Base-by-base conservation (phyloP, 2,113 vertebrate genomes). In the Tetraodon nigroviridis region DNA sequence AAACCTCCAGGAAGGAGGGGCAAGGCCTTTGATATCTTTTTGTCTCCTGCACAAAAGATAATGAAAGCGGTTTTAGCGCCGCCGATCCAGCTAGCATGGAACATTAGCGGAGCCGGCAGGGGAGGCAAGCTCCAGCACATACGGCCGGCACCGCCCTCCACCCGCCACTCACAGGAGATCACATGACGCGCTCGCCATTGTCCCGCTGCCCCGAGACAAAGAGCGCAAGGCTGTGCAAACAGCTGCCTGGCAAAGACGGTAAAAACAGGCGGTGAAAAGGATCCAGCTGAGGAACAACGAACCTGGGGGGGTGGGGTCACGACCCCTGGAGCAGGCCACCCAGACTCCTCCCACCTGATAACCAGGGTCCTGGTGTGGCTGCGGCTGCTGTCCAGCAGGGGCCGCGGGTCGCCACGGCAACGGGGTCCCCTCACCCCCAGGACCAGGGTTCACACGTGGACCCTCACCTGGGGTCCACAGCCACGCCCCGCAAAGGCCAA, bases 211-310 rank as follows among this genome's bases (percentile, higher is more conserved):
- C 69, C 67, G 72, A 87, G 84, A 89, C 85, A 87, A 86, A 86
- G 81, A 74, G 78, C 56, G 82, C 51, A 76, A 63, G 72, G 60
- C 79, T 85, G 73, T 72, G 81, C 75, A 84, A 89, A 89, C 80
- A 83, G 74, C 47, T 74, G 67, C 81, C 73, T 79, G 51, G 58
- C 52, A 81, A 82, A 83, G 82, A 85, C 71, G 84, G 80, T 84
- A 84, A 89, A 85, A 89, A 85, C 87, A 89, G 82, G 80, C 78
- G 82, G 64, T 77, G 72, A 87, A 85, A 68, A 84, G 79, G 81
- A 86, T 80, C 81, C 7, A 59, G 50, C 55, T 11, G 69, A 83
- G 84, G 83, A 85, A 88, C 88, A 72, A 88, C 81, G 84, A 86
- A 86, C 84, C n/a, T n/a, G n/a, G n/a, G n/a, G n/a, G n/a, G n/a